These are phyloP conservation scores for Neomonachus schauinslandi DNA, from an alignment of 2,113 vertebrate genomes.

Conservation along the genomic window DNA sequence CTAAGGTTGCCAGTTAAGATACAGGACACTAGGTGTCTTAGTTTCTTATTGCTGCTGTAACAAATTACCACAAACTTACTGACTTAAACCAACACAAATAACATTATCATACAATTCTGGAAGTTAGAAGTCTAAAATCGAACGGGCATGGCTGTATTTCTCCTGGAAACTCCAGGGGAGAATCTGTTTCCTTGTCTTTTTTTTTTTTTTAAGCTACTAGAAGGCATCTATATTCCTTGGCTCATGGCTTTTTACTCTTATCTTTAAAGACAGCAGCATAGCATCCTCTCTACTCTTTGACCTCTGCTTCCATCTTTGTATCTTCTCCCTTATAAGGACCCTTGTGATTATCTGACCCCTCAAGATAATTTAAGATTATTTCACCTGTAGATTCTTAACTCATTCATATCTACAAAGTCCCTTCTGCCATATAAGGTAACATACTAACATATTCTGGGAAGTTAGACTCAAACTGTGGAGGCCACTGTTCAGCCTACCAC, in stretches of 20 bases:
- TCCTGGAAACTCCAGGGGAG: neutral
- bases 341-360: neutral
- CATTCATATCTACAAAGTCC: neutral
- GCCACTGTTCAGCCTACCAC: neutral
- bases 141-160: neutral
- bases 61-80: neutral
- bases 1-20: neutral
- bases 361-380: neutral
- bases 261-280: neutral
- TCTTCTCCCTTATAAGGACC: neutral
- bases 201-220: neutral
- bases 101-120: neutral
- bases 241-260: neutral
- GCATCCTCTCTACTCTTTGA: neutral
- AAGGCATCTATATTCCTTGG: neutral
- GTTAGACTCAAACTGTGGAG: neutral
- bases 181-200: neutral
- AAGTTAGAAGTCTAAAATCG: neutral
- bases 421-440: neutral
- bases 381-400: conserved; percentile 12
- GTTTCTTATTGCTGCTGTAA: neutral
- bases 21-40: neutral
- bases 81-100: neutral
- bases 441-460: neutral
- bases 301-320: neutral